phyloP scores from a whole-genome alignment of 1,140 invertebrate genomes.

The Lerema accius region DNA sequence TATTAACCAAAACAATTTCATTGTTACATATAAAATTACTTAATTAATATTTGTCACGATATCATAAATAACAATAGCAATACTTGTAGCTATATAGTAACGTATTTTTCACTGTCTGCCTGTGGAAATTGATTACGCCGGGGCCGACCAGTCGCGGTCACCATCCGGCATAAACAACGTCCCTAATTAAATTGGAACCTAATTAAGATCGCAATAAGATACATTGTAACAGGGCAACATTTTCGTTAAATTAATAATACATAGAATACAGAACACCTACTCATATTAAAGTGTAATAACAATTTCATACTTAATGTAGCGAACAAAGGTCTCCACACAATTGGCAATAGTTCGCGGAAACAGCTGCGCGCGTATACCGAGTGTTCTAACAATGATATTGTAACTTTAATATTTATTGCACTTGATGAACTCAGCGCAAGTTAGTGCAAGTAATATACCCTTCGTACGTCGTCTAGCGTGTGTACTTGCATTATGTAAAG shows the following conservation, averaged over 20 bases:
- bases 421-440: constrained; percentile 72
- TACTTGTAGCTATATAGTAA: no score
- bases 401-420: constrained; percentile 82
- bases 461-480: constrained; percentile 41
- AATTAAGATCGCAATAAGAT: constrained; percentile 1
- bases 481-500: constrained; percentile 40
- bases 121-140: constrained; percentile 54
- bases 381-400: constrained; percentile 78
- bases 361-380: constrained; percentile 64
- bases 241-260: constrained; percentile 15
- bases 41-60: no score
- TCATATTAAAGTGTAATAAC: constrained; percentile 56
- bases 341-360: constrained; percentile 74
- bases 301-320: constrained; percentile 72
- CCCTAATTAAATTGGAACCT: constrained; percentile 14
- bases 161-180: constrained; percentile 22
- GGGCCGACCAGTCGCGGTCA: constrained; percentile 14
- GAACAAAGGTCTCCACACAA: constrained; percentile 74
- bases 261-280: constrained; percentile 3
- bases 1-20: no score
- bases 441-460: constrained; percentile 55
- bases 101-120: constrained; percentile 59
- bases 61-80: no score
- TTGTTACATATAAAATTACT: no score
- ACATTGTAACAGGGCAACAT: constrained; percentile 1